Conservation (phyloP, 2,797 vertebrate species). For the Hydrophis major region DNA sequence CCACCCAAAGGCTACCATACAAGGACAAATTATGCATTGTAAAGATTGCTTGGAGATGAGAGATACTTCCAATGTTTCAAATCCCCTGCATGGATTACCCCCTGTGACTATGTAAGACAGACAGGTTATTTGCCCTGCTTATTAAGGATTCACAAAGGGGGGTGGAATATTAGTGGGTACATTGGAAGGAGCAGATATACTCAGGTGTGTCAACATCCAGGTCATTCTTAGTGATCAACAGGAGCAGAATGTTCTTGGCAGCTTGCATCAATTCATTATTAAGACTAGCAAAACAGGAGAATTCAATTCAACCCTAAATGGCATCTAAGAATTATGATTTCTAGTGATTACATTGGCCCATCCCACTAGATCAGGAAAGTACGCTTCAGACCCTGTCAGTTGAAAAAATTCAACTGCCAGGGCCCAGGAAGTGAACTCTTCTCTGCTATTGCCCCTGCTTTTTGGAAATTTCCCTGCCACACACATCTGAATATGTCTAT, state of each 20-base stretch:
- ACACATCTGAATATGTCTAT: background rate
- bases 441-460: no score
- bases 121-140: background rate
- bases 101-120: background rate
- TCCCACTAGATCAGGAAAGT: no score
- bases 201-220: background rate
- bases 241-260: background rate
- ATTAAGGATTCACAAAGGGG: no score
- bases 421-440: no score
- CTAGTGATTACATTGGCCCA: background rate
- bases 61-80: background rate
- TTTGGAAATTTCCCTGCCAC: no score
- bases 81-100: background rate
- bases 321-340: background rate
- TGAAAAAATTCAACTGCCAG: no score
- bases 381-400: no score
- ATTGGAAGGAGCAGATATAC: no score
- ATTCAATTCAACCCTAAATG: background rate
- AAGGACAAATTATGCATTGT: background rate
- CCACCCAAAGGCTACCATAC: background rate
- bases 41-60: background rate
- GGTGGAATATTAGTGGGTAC: no score
- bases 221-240: background rate
- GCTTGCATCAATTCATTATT: background rate
- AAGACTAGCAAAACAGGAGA: background rate